These are phyloP conservation scores for Pangasius larnaudii DNA, from an alignment of 2,797 vertebrate genomes.

Conservation along the genomic window DNA sequence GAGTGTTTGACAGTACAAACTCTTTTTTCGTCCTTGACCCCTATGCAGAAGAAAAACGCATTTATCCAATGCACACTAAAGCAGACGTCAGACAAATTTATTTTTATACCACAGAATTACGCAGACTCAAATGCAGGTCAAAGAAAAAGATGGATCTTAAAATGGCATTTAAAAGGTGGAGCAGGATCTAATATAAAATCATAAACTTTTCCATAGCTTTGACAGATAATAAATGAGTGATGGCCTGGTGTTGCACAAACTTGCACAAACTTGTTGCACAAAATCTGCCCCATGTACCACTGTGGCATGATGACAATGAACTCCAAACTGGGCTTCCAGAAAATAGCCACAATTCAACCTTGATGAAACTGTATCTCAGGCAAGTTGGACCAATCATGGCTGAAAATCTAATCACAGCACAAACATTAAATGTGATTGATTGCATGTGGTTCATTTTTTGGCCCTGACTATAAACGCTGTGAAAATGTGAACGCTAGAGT, in stretches of 20 bases:
- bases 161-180: not conserved
- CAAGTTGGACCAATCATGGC: not conserved
- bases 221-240: not conserved
- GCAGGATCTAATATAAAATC: not conserved
- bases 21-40: not conserved
- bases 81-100: not conserved
- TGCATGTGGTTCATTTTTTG: not conserved
- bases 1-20: not conserved
- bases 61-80: not conserved
- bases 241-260: not conserved
- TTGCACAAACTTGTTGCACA: not conserved
- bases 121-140: constrained; percentile 3
- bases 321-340: not conserved
- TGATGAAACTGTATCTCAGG: not conserved
- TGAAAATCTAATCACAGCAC: constrained; percentile 1
- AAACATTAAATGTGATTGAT: constrained; percentile 14
- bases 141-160: not conserved
- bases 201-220: not conserved
- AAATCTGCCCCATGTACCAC: not conserved
- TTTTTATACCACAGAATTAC: not conserved
- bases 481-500: not conserved
- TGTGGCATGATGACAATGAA: not conserved
- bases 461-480: not conserved
- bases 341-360: not conserved
- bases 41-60: not conserved